Base-by-base conservation (phyloP, 2,797 vertebrate species). In the Silurus aristotelis region DNA sequence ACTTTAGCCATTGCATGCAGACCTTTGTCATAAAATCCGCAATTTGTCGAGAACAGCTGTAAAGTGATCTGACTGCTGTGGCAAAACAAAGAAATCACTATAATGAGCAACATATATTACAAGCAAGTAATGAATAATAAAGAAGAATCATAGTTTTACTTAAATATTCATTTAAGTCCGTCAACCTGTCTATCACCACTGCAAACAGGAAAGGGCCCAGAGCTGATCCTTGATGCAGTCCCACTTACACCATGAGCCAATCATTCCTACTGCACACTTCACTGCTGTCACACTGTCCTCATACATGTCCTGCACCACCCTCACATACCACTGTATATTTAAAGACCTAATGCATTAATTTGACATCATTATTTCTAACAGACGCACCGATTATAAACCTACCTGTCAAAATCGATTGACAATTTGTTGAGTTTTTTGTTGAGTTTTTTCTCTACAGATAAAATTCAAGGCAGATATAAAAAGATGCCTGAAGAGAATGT, bases 331-430 rank as follows among this genome's bases (percentile, higher is more conserved):
- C 38, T 27, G 78, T 66, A 13, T 64, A 10, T 14, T n/a, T 80
- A 48, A 52, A 6, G 1, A 27, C 3, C 1, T 80, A 64, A 19
- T 27, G 6, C 9, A 19, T 66, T 27, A 66, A 63, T 52, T 80
- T 5, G 48, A 64, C 14, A 48, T 25, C 8, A 80, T 64, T 25
- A 25, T 25, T 19, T 52, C 19, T 38, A 31, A 9, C 17, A 22
- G 27, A 77, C 5, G 17, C 7, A 38, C 14, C 20, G 52, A 66
- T 19, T 25, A 1, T 5, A 66, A 52, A 66, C 61, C 1, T 80
- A 80, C 78, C 78, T 80, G 66, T 66, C 10, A 22, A 27, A 52
- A 66, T 66, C 52, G 27, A 48, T 31, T 31, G n/a, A n/a, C n/a
- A n/a, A n/a, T 1, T 31, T 31, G 31, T 31, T 31, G 31, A 31